phyloP scores from a whole-genome alignment of 2,888 invertebrate species.

The Cryptus armator region DNA sequence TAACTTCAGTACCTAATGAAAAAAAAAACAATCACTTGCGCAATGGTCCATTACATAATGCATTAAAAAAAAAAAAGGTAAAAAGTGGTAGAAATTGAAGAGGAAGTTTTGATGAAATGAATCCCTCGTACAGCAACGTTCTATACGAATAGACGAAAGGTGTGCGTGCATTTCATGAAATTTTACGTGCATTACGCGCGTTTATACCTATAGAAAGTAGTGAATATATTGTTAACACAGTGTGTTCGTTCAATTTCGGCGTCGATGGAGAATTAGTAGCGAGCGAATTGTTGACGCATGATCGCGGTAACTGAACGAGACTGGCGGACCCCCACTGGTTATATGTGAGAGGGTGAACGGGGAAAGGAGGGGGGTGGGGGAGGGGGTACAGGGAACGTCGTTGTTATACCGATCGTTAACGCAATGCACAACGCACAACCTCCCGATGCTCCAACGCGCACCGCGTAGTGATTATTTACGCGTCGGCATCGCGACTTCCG shows the following conservation, averaged over 20 bases:
- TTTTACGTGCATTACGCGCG: conserved; percentile 1
- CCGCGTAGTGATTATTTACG: conserved; percentile 76
- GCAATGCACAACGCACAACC: conserved; percentile 52
- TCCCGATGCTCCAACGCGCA: conserved; percentile 7
- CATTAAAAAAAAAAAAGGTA: neutral
- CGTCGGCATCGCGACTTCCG: conserved; percentile 71
- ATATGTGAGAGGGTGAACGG: too few species aligned
- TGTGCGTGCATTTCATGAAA: neutral
- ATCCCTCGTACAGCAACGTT: neutral
- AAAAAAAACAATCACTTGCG: too few species aligned
- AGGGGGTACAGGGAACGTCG: conserved; percentile 17
- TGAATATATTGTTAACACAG: conserved; percentile 12
- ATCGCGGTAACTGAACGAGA: conserved; percentile 45
- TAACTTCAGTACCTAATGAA: neutral
- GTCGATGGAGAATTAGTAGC: conserved; percentile 57
- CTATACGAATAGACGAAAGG: neutral
- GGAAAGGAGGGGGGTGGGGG: neutral
- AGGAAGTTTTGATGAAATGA: neutral
- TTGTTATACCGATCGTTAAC: conserved; percentile 71
- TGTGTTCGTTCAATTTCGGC: conserved; percentile 41
- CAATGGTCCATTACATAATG: conserved; percentile 7
- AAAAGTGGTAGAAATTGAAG: conserved; percentile 1
- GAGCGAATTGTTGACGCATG: conserved; percentile 61
- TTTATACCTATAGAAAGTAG: conserved; percentile 1
- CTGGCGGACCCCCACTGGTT: conserved; percentile 13